Evolutionary conservation across 1,140 invertebrate species (phyloP).

Genomic region (Lordiphosa mommai): DNA sequence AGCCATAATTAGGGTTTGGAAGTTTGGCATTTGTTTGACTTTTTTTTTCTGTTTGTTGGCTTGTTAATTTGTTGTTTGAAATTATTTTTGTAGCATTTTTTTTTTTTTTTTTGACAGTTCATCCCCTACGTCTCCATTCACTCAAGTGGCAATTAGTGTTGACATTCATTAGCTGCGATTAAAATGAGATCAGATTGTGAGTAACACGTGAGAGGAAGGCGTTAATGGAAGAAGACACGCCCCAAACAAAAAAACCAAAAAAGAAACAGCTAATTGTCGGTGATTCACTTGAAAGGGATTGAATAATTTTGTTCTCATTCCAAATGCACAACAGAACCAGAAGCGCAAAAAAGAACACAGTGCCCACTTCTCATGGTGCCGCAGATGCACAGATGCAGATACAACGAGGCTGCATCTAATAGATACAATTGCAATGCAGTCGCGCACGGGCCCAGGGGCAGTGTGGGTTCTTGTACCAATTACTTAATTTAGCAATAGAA

Average conservation of each 20-base stretch:
- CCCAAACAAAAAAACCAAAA: neutral
- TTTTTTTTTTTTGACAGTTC: slow-evolving; percentile 14
- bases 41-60: slow-evolving; percentile 22
- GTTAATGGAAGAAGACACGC: slow-evolving; percentile 1
- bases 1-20: slow-evolving; percentile 35
- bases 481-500: slow-evolving; percentile 72
- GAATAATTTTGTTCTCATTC: slow-evolving; percentile 8
- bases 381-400: slow-evolving; percentile 19
- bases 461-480: slow-evolving; percentile 51
- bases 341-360: slow-evolving; percentile 31
- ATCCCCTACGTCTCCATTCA: slow-evolving; percentile 1
- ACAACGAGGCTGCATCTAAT: slow-evolving; percentile 9
- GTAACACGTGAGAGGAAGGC: slow-evolving; percentile 46
- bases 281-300: slow-evolving; percentile 39
- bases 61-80: slow-evolving; percentile 36
- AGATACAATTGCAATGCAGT: slow-evolving; percentile 25
- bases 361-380: slow-evolving; percentile 15
- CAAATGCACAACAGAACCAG: slow-evolving; percentile 43
- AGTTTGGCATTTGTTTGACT: slow-evolving; percentile 36
- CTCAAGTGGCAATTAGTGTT: slow-evolving; percentile 64
- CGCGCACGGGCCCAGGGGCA: slow-evolving; percentile 14
- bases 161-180: slow-evolving; percentile 72
- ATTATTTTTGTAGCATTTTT: slow-evolving; percentile 18
- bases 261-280: slow-evolving; percentile 1
- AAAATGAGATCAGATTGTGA: slow-evolving; percentile 70